These are phyloP conservation scores for Morpho achilles DNA, from an alignment of 2,888 invertebrate species.

Conservation along the genomic window DNA sequence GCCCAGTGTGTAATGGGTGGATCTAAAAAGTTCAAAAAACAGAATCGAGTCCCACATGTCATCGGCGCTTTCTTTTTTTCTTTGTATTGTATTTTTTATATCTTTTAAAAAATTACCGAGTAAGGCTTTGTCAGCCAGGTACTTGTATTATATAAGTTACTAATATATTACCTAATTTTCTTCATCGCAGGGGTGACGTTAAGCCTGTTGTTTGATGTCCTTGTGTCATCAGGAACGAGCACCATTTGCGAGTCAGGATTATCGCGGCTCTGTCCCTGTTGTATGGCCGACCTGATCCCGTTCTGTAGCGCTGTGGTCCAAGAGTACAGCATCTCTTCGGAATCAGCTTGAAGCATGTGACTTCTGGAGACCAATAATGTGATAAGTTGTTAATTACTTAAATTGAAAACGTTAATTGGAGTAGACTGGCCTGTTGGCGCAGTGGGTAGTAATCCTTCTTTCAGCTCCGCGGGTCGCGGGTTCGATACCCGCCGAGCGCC, in stretches of 20 bases:
- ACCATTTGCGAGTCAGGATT: slow-evolving; percentile 61
- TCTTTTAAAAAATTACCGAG: too few species aligned
- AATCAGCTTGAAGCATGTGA: slow-evolving; percentile 98
- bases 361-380: slow-evolving; percentile 78
- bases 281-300: slow-evolving; percentile 91
- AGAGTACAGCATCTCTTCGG: slow-evolving; percentile 91
- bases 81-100: too few species aligned
- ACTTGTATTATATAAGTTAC: neutral
- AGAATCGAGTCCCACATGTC: too few species aligned
- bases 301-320: slow-evolving; percentile 96
- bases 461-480: too few species aligned
- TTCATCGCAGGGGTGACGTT: slow-evolving; percentile 47
- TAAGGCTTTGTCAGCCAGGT: too few species aligned
- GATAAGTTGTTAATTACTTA: slow-evolving; percentile 2
- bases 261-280: slow-evolving; percentile 78
- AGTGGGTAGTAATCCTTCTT: too few species aligned
- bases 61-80: too few species aligned
- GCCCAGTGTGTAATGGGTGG: too few species aligned
- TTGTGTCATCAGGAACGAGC: slow-evolving; percentile 53
- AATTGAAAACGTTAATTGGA: too few species aligned
- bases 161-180: slow-evolving; percentile 52
- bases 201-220: slow-evolving; percentile 35
- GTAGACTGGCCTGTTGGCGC: too few species aligned
- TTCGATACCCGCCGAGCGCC: too few species aligned
- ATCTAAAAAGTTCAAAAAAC: too few species aligned